A percentile compares a stretch with the other conserved stretches of the same genome.
These are phyloP conservation scores for Scaptomyza caliginosa DNA, from an alignment of 2,888 invertebrate genomes.

Conservation along the genomic window DNA sequence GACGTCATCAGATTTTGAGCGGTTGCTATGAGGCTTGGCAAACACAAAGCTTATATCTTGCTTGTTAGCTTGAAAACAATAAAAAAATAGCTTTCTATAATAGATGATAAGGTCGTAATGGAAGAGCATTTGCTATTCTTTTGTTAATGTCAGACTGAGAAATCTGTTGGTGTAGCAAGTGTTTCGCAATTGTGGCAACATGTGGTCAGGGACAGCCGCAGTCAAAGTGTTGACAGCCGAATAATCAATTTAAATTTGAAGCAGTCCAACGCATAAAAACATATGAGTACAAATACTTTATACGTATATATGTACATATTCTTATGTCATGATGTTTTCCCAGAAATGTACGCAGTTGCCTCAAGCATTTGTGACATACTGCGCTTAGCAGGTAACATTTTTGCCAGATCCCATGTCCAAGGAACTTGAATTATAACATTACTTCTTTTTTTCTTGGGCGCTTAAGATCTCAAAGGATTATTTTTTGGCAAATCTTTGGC, in stretches of 20 bases:
- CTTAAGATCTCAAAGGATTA: slow-evolving; percentile 22
- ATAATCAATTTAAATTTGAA: slow-evolving; percentile 73
- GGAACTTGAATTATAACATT: slow-evolving; percentile 10
- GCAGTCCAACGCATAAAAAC: slow-evolving; percentile 4
- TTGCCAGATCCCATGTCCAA: slow-evolving; percentile 13
- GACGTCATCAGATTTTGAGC: slow-evolving; percentile 42
- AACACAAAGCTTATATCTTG: slow-evolving; percentile 7
- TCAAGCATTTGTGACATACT: slow-evolving; percentile 10
- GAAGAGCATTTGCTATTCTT: slow-evolving; percentile 2
- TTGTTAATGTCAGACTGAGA: not conserved
- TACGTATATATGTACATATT: too few species aligned
- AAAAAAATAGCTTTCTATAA: slow-evolving; percentile 21
- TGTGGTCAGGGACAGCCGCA: slow-evolving; percentile 44
- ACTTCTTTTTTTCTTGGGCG: not conserved
- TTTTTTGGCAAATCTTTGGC: slow-evolving; percentile 32
- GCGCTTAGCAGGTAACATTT: slow-evolving; percentile 60
- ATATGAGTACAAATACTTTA: slow-evolving; percentile 6
- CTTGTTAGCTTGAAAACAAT: slow-evolving; percentile 8
- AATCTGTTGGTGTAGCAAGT: slow-evolving; percentile 24
- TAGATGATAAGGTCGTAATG: slow-evolving; percentile 26
- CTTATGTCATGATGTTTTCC: slow-evolving; percentile 68
- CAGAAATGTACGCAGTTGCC: slow-evolving; percentile 37
- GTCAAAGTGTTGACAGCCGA: slow-evolving; percentile 61
- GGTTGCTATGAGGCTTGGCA: slow-evolving; percentile 17
- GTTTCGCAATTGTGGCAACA: slow-evolving; percentile 49